Percentiles rank a stretch among this genome's conserved stretches.
phyloP scores from a whole-genome alignment of 2,888 invertebrate genomes.

The Spialia ferax region DNA sequence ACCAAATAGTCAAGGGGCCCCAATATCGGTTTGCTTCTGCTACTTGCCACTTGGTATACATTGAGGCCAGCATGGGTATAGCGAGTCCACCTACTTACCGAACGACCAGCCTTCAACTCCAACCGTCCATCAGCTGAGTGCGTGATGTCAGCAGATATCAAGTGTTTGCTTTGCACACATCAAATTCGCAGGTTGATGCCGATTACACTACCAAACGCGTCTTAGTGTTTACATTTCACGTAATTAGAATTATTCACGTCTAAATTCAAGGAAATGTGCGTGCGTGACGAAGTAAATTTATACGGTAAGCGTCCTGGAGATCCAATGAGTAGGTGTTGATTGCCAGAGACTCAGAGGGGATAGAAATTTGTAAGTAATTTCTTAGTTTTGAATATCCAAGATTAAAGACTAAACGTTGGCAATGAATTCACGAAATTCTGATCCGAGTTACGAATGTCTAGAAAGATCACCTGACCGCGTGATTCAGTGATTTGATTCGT shows the following conservation, averaged over 20 bases:
- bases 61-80: slow-evolving; percentile 61
- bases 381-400: slow-evolving; percentile 37
- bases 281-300: not conserved
- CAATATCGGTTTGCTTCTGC: slow-evolving; percentile 24
- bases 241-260: slow-evolving; percentile 41
- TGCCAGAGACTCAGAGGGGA: slow-evolving; percentile 1
- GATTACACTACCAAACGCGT: slow-evolving; percentile 41
- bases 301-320: not conserved
- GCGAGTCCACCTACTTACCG: slow-evolving; percentile 36
- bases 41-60: slow-evolving; percentile 29
- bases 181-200: slow-evolving; percentile 45
- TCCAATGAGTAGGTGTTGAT: slow-evolving; percentile 6
- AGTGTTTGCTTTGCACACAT: slow-evolving; percentile 63
- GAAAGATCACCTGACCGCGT: slow-evolving; percentile 53
- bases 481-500: slow-evolving; percentile 52
- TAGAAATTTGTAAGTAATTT: slow-evolving; percentile 43
- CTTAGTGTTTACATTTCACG: slow-evolving; percentile 40
- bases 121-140: slow-evolving; percentile 71
- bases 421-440: slow-evolving; percentile 36
- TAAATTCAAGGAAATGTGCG: slow-evolving; percentile 5
- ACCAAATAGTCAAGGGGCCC: slow-evolving; percentile 37
- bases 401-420: slow-evolving; percentile 37
- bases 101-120: slow-evolving; percentile 82
- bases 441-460: slow-evolving; percentile 43
- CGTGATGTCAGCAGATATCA: slow-evolving; percentile 74